Evolutionary conservation across 2,797 vertebrate species (phyloP).

Genomic region (Ambastaia sidthimunki): DNA sequence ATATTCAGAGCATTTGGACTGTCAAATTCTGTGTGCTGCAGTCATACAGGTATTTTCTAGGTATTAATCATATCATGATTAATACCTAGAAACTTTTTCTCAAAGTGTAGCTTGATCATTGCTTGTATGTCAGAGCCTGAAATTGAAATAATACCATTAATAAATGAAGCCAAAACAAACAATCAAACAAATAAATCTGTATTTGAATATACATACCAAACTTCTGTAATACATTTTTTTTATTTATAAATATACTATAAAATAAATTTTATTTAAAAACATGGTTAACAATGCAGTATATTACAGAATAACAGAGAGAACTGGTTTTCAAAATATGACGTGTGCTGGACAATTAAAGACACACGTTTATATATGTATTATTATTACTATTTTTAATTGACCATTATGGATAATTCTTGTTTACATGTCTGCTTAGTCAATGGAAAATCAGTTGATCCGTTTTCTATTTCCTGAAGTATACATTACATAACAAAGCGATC

Average conservation of each 20-base stretch:
- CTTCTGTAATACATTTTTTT: neutral
- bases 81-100: no score
- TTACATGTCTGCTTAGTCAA: neutral
- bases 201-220: neutral
- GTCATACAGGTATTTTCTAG: no score
- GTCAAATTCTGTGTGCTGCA: neutral
- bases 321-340: neutral
- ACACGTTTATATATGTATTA: neutral
- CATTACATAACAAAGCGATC: neutral
- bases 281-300: neutral
- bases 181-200: neutral
- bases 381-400: neutral
- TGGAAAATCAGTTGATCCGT: neutral
- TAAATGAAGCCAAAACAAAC: neutral
- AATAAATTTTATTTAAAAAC: neutral
- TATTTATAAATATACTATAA: neutral
- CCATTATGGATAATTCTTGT: neutral
- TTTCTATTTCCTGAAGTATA: neutral
- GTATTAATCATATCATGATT: no score
- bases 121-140: no score
- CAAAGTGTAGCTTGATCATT: no score
- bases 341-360: neutral
- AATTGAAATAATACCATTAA: conserved; percentile 4
- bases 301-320: neutral
- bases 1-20: neutral